Percentiles rank a stretch among this genome's conserved stretches.
phyloP scores from a whole-genome alignment of 2,888 invertebrate genomes.

The Coelinius sp. region DNA sequence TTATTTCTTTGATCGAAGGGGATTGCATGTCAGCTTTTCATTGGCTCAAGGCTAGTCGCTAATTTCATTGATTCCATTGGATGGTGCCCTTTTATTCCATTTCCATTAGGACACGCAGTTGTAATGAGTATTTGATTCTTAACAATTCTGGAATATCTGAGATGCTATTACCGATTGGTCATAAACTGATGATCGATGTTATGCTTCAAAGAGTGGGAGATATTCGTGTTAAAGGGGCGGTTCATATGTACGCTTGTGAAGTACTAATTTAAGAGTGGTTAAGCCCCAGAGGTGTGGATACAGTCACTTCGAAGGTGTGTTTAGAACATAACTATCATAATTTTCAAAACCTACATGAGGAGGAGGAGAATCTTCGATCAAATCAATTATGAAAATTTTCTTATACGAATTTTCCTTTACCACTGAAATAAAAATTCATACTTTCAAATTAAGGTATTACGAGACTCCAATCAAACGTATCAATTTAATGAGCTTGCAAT shows the following conservation, averaged over 20 bases:
- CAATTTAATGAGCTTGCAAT: neutral
- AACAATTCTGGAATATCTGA: slow-evolving; percentile 43
- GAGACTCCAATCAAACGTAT: neutral
- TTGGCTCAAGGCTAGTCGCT: neutral
- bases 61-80: neutral
- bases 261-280: neutral
- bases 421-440: neutral
- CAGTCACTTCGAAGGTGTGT: neutral
- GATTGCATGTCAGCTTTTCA: neutral
- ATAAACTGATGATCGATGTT: slow-evolving; percentile 49
- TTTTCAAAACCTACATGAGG: neutral
- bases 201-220: slow-evolving; percentile 35
- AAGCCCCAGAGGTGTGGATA: neutral
- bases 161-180: slow-evolving; percentile 55
- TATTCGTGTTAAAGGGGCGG: neutral
- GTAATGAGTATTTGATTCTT: neutral
- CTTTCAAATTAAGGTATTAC: neutral
- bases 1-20: neutral
- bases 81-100: neutral
- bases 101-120: neutral
- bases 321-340: neutral
- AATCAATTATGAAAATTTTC: neutral
- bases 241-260: neutral
- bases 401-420: neutral
- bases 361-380: neutral